Conservation (phyloP, 2,888 invertebrate genomes). For the Tiliacea aurago region DNA sequence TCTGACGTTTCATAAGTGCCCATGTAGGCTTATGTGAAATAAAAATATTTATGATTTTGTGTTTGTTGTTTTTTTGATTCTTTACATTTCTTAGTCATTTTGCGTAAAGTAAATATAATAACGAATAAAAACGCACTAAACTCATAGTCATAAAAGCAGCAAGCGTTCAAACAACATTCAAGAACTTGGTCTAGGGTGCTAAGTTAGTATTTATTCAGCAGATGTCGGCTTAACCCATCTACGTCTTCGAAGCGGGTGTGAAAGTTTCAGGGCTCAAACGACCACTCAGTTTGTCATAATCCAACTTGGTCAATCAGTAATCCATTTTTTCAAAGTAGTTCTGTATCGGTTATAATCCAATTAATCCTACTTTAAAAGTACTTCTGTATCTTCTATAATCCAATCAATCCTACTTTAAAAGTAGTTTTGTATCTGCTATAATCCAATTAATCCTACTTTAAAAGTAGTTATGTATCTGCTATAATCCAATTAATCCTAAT, state of each 20-base stretch:
- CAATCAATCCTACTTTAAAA: background rate
- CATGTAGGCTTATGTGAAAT: too few species aligned
- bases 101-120: background rate
- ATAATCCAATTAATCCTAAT: background rate
- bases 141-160: constrained; percentile 5
- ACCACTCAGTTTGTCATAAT: constrained; percentile 25
- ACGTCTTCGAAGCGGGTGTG: constrained; percentile 14
- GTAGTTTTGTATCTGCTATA: too few species aligned
- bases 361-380: background rate
- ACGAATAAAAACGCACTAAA: background rate
- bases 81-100: too few species aligned
- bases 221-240: constrained; percentile 34
- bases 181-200: constrained; percentile 12
- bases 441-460: constrained; percentile 26
- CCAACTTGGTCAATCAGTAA: constrained; percentile 10
- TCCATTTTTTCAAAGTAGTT: constrained; percentile 20
- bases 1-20: too few species aligned
- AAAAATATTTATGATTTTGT: too few species aligned
- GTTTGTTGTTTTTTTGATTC: too few species aligned
- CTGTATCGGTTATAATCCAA: background rate
- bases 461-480: background rate
- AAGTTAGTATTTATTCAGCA: constrained; percentile 20
- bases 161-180: constrained; percentile 3
- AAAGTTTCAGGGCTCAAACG: constrained; percentile 38
- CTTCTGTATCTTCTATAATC: too few species aligned